Conservation (phyloP, 2,888 invertebrate species). For the Dastarcus helophoroides region DNA sequence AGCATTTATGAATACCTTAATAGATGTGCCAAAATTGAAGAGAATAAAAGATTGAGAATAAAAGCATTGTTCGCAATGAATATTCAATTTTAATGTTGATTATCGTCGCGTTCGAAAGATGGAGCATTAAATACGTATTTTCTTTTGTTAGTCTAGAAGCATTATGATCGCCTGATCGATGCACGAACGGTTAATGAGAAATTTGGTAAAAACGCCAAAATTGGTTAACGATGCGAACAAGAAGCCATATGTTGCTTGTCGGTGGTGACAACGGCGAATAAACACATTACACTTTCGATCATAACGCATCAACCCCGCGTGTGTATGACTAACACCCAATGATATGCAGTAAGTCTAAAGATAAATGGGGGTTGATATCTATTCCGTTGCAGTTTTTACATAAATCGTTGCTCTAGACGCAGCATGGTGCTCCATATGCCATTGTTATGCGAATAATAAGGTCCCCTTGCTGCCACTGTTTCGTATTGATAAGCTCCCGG, state of each 20-base stretch:
- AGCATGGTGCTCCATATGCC: conserved; percentile 15
- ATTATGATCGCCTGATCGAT: too few species aligned
- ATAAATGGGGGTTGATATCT: conserved; percentile 34
- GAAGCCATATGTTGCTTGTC: conserved; percentile 22
- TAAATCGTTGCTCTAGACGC: conserved; percentile 24
- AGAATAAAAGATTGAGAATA: too few species aligned
- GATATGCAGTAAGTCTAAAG: conserved; percentile 32
- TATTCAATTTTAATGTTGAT: too few species aligned
- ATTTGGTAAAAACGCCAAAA: neutral
- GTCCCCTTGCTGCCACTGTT: conserved; percentile 18
- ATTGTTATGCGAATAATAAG: conserved; percentile 24
- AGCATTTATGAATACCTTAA: too few species aligned
- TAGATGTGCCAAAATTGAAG: too few species aligned
- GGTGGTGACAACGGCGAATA: conserved; percentile 25
- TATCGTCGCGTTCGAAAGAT: too few species aligned
- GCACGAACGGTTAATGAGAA: conserved; percentile 2
- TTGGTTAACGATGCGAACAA: conserved; percentile 15
- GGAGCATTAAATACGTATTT: too few species aligned
- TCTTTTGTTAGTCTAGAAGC: too few species aligned
- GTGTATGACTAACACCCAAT: conserved; percentile 35
- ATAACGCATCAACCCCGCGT: conserved; percentile 23
- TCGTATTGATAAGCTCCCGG: conserved; percentile 22
- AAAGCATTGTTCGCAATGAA: too few species aligned
- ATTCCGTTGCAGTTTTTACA: conserved; percentile 29
- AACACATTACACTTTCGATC: conserved; percentile 27